phyloP scores from a whole-genome alignment of 2,797 vertebrate genomes.

The Morelia viridis region DNA sequence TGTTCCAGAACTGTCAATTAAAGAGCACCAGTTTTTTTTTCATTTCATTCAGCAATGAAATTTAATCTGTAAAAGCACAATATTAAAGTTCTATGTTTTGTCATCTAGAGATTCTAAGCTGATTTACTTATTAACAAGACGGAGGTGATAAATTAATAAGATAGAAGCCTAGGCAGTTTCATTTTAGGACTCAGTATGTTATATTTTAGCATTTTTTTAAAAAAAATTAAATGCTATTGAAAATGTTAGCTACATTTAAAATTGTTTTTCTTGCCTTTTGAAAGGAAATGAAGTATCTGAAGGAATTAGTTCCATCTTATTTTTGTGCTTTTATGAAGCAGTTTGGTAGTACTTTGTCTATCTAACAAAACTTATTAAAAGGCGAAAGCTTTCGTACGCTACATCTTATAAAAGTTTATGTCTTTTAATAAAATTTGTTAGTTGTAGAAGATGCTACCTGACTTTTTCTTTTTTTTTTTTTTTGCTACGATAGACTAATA shows the following conservation, averaged over 20 bases:
- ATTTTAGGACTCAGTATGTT: not conserved
- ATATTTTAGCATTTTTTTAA: not conserved
- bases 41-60: not conserved
- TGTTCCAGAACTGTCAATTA: conserved; percentile 5
- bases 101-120: not conserved
- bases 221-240: not conserved
- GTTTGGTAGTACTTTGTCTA: not conserved
- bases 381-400: not conserved
- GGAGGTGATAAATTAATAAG: not conserved
- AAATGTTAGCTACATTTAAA: not conserved
- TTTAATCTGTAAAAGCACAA: not conserved
- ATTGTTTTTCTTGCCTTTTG: not conserved
- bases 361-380: not conserved
- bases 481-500: not conserved
- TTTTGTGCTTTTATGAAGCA: not conserved
- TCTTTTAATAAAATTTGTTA: not conserved
- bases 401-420: not conserved
- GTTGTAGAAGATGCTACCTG: not conserved
- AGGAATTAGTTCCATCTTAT: not conserved
- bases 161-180: not conserved
- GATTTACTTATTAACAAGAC: not conserved
- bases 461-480: not conserved
- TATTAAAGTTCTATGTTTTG: not conserved
- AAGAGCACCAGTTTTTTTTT: not conserved
- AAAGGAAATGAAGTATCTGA: not conserved